Evolutionary conservation across 2,888 invertebrate species (phyloP).

Genomic region (Sisyra nigra): DNA sequence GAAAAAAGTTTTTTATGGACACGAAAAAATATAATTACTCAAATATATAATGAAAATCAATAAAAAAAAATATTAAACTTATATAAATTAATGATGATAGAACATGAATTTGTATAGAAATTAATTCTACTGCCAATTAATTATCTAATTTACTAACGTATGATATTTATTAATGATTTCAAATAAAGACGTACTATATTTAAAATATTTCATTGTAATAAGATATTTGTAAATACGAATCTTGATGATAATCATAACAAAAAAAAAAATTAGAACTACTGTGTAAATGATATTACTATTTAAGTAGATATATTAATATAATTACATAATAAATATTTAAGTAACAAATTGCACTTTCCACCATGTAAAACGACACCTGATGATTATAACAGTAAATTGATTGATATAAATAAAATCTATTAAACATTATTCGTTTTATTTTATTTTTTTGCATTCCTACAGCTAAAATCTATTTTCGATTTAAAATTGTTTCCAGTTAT

Average conservation of each 20-base stretch:
- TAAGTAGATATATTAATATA: background rate
- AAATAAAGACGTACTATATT: background rate
- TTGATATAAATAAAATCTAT: background rate
- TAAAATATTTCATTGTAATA: background rate
- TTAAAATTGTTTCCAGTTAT: too few species aligned
- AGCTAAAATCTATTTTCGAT: too few species aligned
- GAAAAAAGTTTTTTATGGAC: too few species aligned
- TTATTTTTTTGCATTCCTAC: too few species aligned
- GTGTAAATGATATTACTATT: background rate
- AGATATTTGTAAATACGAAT: background rate
- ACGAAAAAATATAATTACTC: too few species aligned
- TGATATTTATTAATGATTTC: slow-evolving; percentile 1
- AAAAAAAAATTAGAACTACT: background rate
- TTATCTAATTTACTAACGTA: background rate
- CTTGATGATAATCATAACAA: slow-evolving; percentile 2
- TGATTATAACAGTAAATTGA: slow-evolving; percentile 1
- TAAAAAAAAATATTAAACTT: too few species aligned
- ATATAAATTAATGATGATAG: too few species aligned
- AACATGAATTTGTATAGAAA: too few species aligned
- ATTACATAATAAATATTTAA: background rate
- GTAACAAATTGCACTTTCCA: slow-evolving; percentile 3
- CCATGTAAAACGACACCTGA: slow-evolving; percentile 4
- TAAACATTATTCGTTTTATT: too few species aligned
- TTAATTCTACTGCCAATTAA: slow-evolving; percentile 3
- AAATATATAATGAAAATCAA: too few species aligned